phyloP scores from a whole-genome alignment of 1,140 invertebrate genomes.

The Pseudomyrmex dendroicus region DNA sequence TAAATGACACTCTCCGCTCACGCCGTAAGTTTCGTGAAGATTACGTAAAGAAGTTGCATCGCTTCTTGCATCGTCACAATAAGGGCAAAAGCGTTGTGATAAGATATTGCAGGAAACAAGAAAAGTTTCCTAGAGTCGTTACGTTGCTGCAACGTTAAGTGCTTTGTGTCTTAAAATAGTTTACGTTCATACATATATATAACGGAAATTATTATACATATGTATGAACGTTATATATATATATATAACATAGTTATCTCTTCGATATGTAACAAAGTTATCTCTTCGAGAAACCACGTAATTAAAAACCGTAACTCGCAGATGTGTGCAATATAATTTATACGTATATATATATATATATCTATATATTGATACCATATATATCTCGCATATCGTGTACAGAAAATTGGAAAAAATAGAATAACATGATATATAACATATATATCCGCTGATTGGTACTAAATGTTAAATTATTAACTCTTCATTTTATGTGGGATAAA shows the following conservation, averaged over 20 bases:
- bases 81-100: slow-evolving; percentile 30
- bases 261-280: too few relatives aligned
- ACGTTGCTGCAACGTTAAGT: neutral
- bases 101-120: slow-evolving; percentile 12
- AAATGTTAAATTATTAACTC: slow-evolving; percentile 19
- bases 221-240: too few relatives aligned
- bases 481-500: neutral
- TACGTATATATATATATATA: too few relatives aligned
- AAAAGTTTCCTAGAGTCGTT: slow-evolving; percentile 19
- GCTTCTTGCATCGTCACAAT: slow-evolving; percentile 29
- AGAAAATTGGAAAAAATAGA: neutral
- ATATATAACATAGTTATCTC: too few relatives aligned
- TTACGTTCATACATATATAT: too few relatives aligned
- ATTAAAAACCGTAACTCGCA: too few relatives aligned
- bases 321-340: too few relatives aligned
- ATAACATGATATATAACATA: neutral
- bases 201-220: too few relatives aligned
- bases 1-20: slow-evolving; percentile 6
- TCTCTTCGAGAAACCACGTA: too few relatives aligned
- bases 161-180: neutral
- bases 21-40: neutral
- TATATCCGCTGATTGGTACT: too few relatives aligned
- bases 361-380: too few relatives aligned
- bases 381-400: too few relatives aligned
- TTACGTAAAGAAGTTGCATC: slow-evolving; percentile 21